Base-by-base conservation (phyloP, 2,888 invertebrate genomes). In the Lottia gigantea region DNA sequence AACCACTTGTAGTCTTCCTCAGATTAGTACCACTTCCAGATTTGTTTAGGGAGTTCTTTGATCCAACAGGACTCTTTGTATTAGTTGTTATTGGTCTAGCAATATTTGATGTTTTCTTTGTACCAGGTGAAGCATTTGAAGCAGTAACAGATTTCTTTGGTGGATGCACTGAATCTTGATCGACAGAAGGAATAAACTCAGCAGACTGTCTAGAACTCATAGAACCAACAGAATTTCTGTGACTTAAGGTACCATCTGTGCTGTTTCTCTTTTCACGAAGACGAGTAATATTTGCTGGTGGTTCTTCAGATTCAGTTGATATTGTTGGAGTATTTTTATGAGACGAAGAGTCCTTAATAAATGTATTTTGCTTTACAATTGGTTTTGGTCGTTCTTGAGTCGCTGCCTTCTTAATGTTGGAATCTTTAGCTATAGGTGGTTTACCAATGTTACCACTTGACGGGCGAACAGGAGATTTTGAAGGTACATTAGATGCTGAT, bases 301-400 rank as follows among this genome's bases (percentile, higher is more conserved):
- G 55, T 65, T 67, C 66, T 40, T 26, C 45, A 45, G n/a, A 7
- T 61, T 40, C 49, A 46, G n/a, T 26, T n/a, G 40, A 63, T 31
- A 66, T 78, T 12, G 78, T 76, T 11, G 82, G 82, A 14, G 77
- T 79, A 72, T 79, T 82, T 19, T 71, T 72, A 6, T 46, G 62
- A n/a, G 82, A 76, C 23, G 85, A 78, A n/a, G 86, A 81, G 80
- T 96, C 95, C 89, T 96, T 96, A 0, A 95, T 95, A 86, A 97
- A 97, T 0, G 97, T 97, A 16, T 95, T 95, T 88, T 97, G 96
- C 45, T 96, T 91, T 78, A 94, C 94, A 2, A 81, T 79, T 0
- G 82, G 80, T 69, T 78, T 82, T 16, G 85, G 85, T 71, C 82
- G 74, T 23, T 82, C 83, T 23, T 19, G 19, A 12, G 68, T 45